Percentiles rank a stretch among this genome's conserved stretches.
These are phyloP conservation scores for Tridacna gigas DNA, from an alignment of 2,888 invertebrate species.

Conservation along the genomic window DNA sequence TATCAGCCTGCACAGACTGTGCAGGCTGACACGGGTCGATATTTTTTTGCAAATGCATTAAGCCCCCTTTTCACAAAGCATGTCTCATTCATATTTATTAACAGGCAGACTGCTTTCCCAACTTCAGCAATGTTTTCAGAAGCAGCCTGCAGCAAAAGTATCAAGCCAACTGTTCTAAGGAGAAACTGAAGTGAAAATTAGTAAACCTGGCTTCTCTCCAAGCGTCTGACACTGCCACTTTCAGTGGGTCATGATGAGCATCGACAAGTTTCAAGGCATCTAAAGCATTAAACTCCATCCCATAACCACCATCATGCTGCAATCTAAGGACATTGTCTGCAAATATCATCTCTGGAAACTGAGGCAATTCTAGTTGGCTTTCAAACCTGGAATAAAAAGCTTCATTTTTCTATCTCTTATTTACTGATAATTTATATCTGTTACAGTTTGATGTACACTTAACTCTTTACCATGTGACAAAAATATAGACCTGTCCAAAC, in stretches of 20 bases:
- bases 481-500: too few species aligned
- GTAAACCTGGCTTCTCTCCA: slow-evolving; percentile 95
- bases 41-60: too few species aligned
- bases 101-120: too few species aligned
- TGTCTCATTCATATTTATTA: too few species aligned
- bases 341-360: slow-evolving; percentile 99
- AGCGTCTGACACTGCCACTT: slow-evolving; percentile 95
- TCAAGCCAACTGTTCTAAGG: too few species aligned
- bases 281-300: slow-evolving; percentile 93
- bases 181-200: too few species aligned
- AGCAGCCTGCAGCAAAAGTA: too few species aligned
- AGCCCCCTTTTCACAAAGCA: too few species aligned
- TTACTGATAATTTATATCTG: background rate
- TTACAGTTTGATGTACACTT: background rate
- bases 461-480: too few species aligned
- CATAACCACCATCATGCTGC: slow-evolving; percentile 86
- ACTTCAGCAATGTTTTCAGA: too few species aligned
- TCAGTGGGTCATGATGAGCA: slow-evolving; percentile 87
- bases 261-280: slow-evolving; percentile 94
- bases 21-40: too few species aligned
- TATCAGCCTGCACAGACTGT: too few species aligned
- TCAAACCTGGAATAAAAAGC: slow-evolving; percentile 78
- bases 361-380: slow-evolving; percentile 89
- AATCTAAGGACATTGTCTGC: slow-evolving; percentile 93
- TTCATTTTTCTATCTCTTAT: background rate